These are phyloP conservation scores for Protophormia terraenovae DNA, from an alignment of 2,888 invertebrate genomes.

Conservation along the genomic window DNA sequence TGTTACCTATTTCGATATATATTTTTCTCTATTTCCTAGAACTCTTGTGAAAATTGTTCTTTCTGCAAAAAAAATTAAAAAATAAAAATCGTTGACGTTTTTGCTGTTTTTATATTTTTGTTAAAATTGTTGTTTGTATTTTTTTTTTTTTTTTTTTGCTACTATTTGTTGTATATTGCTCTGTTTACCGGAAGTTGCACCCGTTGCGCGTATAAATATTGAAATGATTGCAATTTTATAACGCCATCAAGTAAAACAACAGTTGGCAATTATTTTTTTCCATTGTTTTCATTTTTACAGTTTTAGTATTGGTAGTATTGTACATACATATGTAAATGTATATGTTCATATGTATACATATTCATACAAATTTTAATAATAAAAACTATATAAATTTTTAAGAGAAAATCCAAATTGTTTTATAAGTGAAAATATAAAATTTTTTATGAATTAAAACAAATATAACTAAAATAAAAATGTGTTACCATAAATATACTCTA, in stretches of 20 bases:
- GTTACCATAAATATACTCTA: no score
- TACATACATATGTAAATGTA: neutral
- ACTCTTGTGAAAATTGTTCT: neutral
- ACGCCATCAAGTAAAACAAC: constrained; percentile 65
- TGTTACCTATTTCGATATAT: neutral
- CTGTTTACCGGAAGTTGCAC: constrained; percentile 62
- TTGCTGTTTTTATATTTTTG: neutral
- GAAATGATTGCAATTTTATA: constrained; percentile 67
- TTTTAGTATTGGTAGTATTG: constrained; percentile 1
- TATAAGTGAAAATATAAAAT: constrained; percentile 39
- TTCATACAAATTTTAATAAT: neutral
- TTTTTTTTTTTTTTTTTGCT: neutral
- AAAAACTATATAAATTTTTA: constrained; percentile 10
- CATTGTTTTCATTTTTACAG: neutral
- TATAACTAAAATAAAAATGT: neutral
- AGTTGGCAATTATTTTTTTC: constrained; percentile 62
- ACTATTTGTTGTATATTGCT: constrained; percentile 23
- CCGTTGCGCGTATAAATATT: constrained; percentile 67
- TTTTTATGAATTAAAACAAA: constrained; percentile 34
- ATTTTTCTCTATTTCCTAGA: neutral
- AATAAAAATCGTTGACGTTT: constrained; percentile 24
- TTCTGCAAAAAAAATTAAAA: neutral
- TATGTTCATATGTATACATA: neutral
- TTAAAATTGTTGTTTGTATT: neutral
- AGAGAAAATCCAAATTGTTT: constrained; percentile 53